Base-by-base conservation (phyloP, 2,113 vertebrate genomes). In the Triplophysa tibetana region DNA sequence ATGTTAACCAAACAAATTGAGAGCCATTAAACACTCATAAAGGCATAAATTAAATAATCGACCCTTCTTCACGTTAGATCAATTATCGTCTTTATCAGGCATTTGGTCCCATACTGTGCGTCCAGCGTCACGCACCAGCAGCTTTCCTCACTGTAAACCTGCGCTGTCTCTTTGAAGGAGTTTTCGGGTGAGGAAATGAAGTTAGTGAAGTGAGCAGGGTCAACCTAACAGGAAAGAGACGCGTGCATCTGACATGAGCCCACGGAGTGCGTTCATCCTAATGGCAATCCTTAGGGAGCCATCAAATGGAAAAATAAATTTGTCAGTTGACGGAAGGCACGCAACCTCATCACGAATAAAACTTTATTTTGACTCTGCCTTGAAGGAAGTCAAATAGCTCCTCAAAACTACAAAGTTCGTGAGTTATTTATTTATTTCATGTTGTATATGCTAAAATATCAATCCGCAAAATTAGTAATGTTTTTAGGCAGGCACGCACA, bases 121-220 rank as follows among this genome's bases (percentile, higher is more conserved):
- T 82, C 41, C 76, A 63, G 80, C 54, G 69, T 88, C 3, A 86
- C 29, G 91, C 81, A 84, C 86, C 90, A 85, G 76, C 68, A 85
- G 85, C 85, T 91, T 76, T 86, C 78, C 80, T 83, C 85, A 68
- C 86, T 74, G 77, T 88, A 86, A 86, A 91, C 89, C 90, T 83
- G 83, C 88, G 88, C 83, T 91, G 90, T 86, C 88, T 87, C 89
- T 90, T 87, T 87, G 68, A 80, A 78, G 50, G 69, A 41, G 72
- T 69, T 84, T 69, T 82, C 70, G 61, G 68, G 79, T 85, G 80
- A 88, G 87, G 89, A 94, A 94, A 94, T 93, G 89, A 88, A 92
- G 89, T 93, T 87, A 91, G 89, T 91, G 90, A 89, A 91, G 61
- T 91, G 91, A 90, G 88, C 63, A 87, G 83, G 89, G 89, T 90